Percentiles rank a stretch among this genome's conserved stretches.
Evolutionary conservation across 1,140 invertebrate species (phyloP).

Genomic region (Apis cerana): DNA sequence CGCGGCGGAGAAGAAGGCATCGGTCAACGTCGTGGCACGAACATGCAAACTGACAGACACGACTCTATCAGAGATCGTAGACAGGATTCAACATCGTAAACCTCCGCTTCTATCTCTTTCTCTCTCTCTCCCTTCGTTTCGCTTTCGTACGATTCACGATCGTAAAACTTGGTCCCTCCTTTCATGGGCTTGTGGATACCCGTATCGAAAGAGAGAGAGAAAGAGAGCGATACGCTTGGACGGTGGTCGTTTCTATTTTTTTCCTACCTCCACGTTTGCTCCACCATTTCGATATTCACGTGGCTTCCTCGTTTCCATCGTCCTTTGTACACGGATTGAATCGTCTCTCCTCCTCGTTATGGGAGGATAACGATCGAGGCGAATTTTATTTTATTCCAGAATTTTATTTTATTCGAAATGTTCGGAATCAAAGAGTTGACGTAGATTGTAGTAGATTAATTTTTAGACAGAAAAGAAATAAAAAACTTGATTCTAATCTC

Average conservation of each 20-base stretch:
- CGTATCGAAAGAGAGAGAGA: conserved; percentile 2
- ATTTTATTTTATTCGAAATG: no score
- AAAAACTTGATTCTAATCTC: no score
- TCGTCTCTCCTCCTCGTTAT: no score
- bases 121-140: conserved; percentile 15
- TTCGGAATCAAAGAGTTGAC: no score
- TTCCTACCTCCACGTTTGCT: conserved; percentile 3
- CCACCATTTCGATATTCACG: conserved; percentile 18
- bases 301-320: neutral
- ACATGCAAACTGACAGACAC: conserved; percentile 54
- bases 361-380: no score
- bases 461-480: no score
- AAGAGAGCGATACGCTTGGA: conserved; percentile 1
- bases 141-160: conserved; percentile 40
- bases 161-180: conserved; percentile 49
- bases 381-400: no score
- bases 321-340: neutral
- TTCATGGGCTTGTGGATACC: conserved; percentile 38
- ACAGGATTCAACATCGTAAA: conserved; percentile 56
- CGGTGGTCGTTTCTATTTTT: conserved; percentile 12
- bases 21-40: conserved; percentile 53
- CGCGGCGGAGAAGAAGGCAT: conserved; percentile 51
- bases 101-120: conserved; percentile 22
- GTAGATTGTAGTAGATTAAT: no score
- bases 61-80: conserved; percentile 57